A percentile compares a stretch with the other conserved stretches of the same genome.
phyloP scores from a whole-genome alignment of 2,888 invertebrate genomes.

The Drosophila histrio region DNA sequence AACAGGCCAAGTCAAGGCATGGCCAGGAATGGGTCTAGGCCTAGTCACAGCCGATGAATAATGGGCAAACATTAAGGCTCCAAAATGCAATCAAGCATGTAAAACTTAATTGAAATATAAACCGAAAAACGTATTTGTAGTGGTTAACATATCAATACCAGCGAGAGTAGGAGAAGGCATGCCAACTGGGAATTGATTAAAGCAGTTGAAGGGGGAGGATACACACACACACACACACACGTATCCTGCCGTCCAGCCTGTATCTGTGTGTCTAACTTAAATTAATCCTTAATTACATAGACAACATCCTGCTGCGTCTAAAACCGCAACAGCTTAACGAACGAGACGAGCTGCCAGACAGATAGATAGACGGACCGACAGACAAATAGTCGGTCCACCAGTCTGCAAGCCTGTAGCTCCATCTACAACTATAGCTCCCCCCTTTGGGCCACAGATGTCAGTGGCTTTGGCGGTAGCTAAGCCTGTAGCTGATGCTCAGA shows the following conservation, averaged over 20 bases:
- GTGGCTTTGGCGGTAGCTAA: conserved; percentile 31
- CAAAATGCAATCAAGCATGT: conserved; percentile 77
- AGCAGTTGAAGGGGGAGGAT: conserved; percentile 10
- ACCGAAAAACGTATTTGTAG: conserved; percentile 68
- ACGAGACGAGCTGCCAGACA: conserved; percentile 79
- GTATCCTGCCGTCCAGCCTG: conserved; percentile 25
- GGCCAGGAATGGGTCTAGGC: conserved; percentile 45
- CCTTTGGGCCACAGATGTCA: conserved; percentile 24
- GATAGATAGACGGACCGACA: background rate
- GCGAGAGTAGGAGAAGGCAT: conserved; percentile 12
- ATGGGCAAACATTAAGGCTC: conserved; percentile 71
- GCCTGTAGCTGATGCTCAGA: conserved; percentile 9
- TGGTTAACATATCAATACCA: conserved; percentile 74
- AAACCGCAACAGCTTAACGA: conserved; percentile 79
- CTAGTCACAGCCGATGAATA: conserved; percentile 70
- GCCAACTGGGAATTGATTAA: conserved; percentile 45
- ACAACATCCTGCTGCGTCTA: conserved; percentile 82
- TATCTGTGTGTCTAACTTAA: conserved; percentile 69
- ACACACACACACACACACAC: background rate
- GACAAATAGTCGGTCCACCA: background rate
- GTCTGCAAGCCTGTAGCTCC: conserved; percentile 14
- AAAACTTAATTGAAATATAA: conserved; percentile 78
- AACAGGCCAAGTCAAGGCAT: background rate
- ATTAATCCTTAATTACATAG: conserved; percentile 83
- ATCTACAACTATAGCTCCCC: background rate